These are phyloP conservation scores for Ophraella communa DNA, from an alignment of 2,888 invertebrate species.

Conservation along the genomic window DNA sequence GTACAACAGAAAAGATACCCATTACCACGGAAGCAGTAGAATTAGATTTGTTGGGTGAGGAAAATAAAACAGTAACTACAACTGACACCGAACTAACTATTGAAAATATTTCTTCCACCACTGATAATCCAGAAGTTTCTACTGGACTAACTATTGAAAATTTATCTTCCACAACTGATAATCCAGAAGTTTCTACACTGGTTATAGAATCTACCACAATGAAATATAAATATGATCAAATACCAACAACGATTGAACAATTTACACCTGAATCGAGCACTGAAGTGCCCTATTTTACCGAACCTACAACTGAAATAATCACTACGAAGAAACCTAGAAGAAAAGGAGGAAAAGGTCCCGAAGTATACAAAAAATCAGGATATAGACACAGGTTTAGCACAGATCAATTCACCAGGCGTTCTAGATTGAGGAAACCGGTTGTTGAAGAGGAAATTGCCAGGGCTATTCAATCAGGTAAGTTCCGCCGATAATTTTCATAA, in stretches of 20 bases:
- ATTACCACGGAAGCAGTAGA: not conserved
- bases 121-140: not conserved
- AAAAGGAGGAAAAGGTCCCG: slow-evolving; percentile 8
- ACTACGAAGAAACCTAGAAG: slow-evolving; percentile 15
- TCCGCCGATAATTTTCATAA: too few species aligned
- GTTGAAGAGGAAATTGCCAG: slow-evolving; percentile 34
- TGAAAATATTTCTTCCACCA: slow-evolving; percentile 6
- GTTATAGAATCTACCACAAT: too few species aligned
- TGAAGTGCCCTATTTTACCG: not conserved
- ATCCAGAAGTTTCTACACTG: not conserved
- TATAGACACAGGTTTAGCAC: slow-evolving; percentile 48
- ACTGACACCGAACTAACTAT: slow-evolving; percentile 23
- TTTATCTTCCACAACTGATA: not conserved
- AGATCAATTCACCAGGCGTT: slow-evolving; percentile 31
- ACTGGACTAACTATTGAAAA: slow-evolving; percentile 21
- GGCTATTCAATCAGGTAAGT: slow-evolving; percentile 2
- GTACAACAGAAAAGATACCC: not conserved
- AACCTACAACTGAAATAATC: slow-evolving; percentile 5
- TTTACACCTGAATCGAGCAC: slow-evolving; percentile 7
- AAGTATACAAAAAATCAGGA: slow-evolving; percentile 19
- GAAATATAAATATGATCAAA: slow-evolving; percentile 8
- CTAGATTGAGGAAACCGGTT: slow-evolving; percentile 22
- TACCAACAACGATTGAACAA: slow-evolving; percentile 20
- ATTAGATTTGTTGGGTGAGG: not conserved
- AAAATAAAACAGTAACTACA: slow-evolving; percentile 10